These are phyloP conservation scores for Euglossa dilemma DNA, from an alignment of 1,140 invertebrate species.

Conservation along the genomic window DNA sequence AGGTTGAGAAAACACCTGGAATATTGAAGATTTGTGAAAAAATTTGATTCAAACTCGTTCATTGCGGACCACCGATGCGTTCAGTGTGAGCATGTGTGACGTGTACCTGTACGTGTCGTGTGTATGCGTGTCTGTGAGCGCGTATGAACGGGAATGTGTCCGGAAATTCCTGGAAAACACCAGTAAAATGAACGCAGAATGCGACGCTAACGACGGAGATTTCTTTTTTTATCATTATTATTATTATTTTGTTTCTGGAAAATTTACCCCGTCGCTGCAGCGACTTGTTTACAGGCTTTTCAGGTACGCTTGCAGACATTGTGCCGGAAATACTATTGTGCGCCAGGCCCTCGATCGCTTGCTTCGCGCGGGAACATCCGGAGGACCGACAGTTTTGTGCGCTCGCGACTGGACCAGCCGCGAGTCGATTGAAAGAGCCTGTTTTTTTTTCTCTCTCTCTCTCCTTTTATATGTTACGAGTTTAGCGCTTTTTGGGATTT, in stretches of 20 bases:
- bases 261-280: slow-evolving; percentile 7
- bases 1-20: neutral
- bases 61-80: neutral
- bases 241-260: neutral
- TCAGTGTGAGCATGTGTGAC: neutral
- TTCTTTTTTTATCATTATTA: neutral
- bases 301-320: slow-evolving; percentile 65
- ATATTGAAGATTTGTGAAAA: neutral
- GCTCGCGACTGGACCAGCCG: neutral
- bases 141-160: slow-evolving; percentile 51
- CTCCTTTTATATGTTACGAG: neutral
- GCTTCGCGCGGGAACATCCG: slow-evolving; percentile 15
- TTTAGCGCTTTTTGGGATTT: neutral
- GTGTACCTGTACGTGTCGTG: neutral
- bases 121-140: neutral
- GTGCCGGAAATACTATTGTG: slow-evolving; percentile 61
- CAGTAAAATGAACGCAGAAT: slow-evolving; percentile 38
- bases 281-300: slow-evolving; percentile 45
- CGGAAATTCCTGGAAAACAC: slow-evolving; percentile 36
- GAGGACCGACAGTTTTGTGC: slow-evolving; percentile 28
- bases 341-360: slow-evolving; percentile 25
- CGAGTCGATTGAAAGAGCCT: slow-evolving; percentile 31
- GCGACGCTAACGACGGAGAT: slow-evolving; percentile 22
- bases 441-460: no score
- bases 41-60: neutral